A percentile compares a stretch with the other conserved stretches of the same genome.
These are phyloP conservation scores for Vicugna pacos DNA, from an alignment of 2,113 vertebrate species.

Conservation along the genomic window DNA sequence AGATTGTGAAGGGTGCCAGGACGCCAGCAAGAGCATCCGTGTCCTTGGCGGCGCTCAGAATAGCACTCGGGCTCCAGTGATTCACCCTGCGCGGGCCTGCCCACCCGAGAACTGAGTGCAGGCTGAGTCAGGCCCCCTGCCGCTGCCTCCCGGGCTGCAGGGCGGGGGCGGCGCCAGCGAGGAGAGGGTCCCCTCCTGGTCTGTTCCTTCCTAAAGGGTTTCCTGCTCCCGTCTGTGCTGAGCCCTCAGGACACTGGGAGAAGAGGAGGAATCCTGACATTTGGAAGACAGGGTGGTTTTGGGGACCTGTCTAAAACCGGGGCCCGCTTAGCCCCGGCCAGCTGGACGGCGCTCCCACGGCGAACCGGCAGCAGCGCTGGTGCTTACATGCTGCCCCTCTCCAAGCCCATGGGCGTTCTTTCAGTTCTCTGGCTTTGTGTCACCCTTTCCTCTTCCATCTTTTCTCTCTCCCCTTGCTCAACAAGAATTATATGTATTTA, in stretches of 20 bases:
- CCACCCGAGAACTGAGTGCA: not conserved
- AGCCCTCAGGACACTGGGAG: not conserved
- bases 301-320: not conserved
- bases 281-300: not conserved
- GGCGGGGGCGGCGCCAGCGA: not conserved
- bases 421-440: not conserved
- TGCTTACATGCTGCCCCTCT: not conserved
- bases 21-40: conserved; percentile 33
- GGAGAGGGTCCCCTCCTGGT: not conserved
- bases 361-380: rapidly evolving
- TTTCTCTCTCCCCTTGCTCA: not conserved
- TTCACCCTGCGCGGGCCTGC: conserved; percentile 30
- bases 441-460: not conserved
- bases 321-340: rapidly evolving
- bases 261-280: not conserved
- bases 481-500: not conserved
- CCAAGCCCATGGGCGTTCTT: not conserved
- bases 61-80: conserved; percentile 54
- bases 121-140: conserved; percentile 47
- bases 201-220: not conserved
- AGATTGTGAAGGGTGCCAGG: not conserved
- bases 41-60: conserved; percentile 67
- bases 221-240: too few species aligned
- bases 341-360: rapidly evolving
- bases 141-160: not conserved